Conservation (phyloP, 2,113 vertebrate genomes). For the Scatophagus argus region DNA sequence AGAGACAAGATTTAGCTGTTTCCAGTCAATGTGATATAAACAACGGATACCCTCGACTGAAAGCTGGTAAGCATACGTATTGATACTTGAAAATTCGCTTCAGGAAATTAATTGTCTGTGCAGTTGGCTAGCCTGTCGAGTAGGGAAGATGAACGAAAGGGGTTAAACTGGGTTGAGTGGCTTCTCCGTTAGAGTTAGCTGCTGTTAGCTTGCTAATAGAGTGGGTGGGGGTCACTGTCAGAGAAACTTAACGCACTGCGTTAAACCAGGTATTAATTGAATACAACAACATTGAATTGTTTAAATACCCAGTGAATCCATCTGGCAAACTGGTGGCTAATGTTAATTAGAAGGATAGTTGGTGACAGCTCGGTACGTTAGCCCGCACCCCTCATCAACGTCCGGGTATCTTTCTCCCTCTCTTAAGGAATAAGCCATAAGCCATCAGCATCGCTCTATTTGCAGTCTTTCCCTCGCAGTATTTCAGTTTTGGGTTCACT, state of each 20-base stretch:
- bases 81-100: constrained; percentile 34
- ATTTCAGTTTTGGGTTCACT: rapidly evolving
- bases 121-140: constrained; percentile 39
- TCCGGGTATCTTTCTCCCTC: constrained; percentile 51
- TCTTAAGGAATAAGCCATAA: constrained; percentile 1
- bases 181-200: constrained; percentile 65
- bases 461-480: rapidly evolving
- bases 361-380: constrained; percentile 53
- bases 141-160: constrained; percentile 46
- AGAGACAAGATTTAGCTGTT: constrained; percentile 72
- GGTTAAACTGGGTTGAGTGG: constrained; percentile 64
- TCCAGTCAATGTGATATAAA: constrained; percentile 86
- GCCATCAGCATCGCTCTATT: neutral
- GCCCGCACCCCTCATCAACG: constrained; percentile 56
- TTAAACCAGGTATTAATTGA: constrained; percentile 9
- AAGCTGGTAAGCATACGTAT: constrained; percentile 77
- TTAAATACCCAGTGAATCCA: neutral
- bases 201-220: constrained; percentile 57
- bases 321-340: neutral
- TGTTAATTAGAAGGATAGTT: constrained; percentile 48
- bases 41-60: constrained; percentile 82
- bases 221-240: constrained; percentile 58
- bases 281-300: too few species aligned
- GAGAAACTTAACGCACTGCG: constrained; percentile 6
- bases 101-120: constrained; percentile 52